Conservation (phyloP, 2,113 vertebrate genomes). For the Notothenia rossii region DNA sequence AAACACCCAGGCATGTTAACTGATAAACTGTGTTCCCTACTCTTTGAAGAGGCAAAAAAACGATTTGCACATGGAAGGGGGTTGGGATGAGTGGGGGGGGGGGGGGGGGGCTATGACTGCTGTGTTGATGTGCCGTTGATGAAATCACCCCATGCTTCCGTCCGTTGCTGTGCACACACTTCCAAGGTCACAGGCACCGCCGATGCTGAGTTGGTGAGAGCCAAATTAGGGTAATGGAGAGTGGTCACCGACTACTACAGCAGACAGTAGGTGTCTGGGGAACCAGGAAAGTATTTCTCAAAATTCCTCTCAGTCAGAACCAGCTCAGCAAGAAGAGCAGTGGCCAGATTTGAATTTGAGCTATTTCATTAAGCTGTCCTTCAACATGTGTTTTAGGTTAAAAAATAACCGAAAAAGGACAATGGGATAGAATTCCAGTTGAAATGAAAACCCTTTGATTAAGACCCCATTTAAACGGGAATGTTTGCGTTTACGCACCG, state of each 20-base stretch:
- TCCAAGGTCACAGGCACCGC: conserved; percentile 62
- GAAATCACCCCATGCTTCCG: conserved; percentile 62
- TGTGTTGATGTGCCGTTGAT: conserved; percentile 34
- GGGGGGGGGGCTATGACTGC: conserved; percentile 2
- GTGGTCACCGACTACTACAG: conserved; percentile 27
- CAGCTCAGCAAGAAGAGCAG: conserved; percentile 14
- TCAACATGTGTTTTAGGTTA: not conserved
- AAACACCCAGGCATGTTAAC: conserved; percentile 60
- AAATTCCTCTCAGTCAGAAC: conserved; percentile 23
- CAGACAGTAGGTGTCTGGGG: conserved; percentile 27
- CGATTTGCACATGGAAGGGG: conserved; percentile 14
- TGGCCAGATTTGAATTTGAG: conserved; percentile 6
- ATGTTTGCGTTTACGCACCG: too few relatives aligned
- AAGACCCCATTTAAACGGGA: too few relatives aligned
- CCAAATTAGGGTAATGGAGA: conserved; percentile 44
- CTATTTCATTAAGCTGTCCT: not conserved
- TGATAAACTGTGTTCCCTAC: conserved; percentile 67
- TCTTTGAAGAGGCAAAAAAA: conserved; percentile 67
- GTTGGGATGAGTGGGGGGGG: not conserved
- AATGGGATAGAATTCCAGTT: not conserved
- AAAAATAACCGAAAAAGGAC: not conserved
- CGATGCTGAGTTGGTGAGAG: conserved; percentile 35
- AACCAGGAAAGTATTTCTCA: conserved; percentile 26
- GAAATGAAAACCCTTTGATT: not conserved
- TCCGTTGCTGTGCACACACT: conserved; percentile 45